Evolutionary conservation across 37 sponge, comb jelly and placozoan species (phyloP).

Genomic region (Halichondria panicea): DNA sequence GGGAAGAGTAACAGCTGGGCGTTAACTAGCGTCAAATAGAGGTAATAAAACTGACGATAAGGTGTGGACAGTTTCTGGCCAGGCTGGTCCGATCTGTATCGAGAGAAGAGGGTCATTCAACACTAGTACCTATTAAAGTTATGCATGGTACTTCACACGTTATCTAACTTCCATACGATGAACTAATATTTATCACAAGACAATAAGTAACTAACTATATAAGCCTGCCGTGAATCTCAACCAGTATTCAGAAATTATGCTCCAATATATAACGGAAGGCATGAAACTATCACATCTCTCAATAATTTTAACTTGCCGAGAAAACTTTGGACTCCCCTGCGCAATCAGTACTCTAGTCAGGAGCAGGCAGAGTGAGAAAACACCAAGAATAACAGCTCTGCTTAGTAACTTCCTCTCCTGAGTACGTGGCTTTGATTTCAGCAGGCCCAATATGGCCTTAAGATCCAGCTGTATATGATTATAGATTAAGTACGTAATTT

Average conservation of each 20-base stretch:
- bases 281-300: not conserved
- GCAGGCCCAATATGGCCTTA: not conserved
- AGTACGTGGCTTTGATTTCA: not conserved
- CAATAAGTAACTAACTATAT: not conserved
- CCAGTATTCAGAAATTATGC: not conserved
- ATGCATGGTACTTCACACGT: not conserved
- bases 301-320: slow-evolving; percentile 19
- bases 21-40: slow-evolving; percentile 77
- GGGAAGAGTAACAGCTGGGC: slow-evolving; percentile 76
- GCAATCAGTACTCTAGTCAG: slow-evolving; percentile 35
- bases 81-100: slow-evolving; percentile 80
- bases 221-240: not conserved
- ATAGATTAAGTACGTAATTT: not conserved
- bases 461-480: not conserved
- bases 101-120: not conserved
- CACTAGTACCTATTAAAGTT: no score
- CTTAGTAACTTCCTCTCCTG: slow-evolving; percentile 1
- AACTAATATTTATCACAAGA: not conserved
- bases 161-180: not conserved
- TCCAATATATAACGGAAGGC: no score
- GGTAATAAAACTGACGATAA: slow-evolving; percentile 77
- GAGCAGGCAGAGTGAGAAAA: slow-evolving; percentile 18
- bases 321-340: slow-evolving; percentile 54
- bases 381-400: not conserved
- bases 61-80: slow-evolving; percentile 61